Conservation (phyloP, 2,888 invertebrate species). For the Horisme vitalbata region DNA sequence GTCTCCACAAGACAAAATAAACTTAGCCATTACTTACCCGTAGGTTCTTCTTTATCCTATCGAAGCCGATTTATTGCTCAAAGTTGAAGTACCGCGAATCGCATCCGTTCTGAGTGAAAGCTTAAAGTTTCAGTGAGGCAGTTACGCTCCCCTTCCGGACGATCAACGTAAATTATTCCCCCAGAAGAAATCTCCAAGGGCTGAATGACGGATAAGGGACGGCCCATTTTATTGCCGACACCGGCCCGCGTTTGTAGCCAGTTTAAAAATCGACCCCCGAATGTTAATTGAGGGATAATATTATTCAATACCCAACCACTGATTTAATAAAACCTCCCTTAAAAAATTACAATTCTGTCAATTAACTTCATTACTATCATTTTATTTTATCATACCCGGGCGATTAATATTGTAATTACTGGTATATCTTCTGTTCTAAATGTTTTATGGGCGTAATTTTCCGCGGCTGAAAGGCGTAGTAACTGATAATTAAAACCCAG, state of each 20-base stretch:
- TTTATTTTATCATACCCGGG: conserved; percentile 13
- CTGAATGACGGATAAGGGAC: conserved; percentile 81
- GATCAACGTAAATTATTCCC: conserved; percentile 82
- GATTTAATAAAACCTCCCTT: conserved; percentile 60
- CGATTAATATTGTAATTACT: conserved; percentile 56
- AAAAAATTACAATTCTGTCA: conserved; percentile 35
- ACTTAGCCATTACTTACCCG: background rate
- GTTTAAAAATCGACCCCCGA: conserved; percentile 73
- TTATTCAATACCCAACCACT: conserved; percentile 68
- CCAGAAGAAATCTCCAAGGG: conserved; percentile 80
- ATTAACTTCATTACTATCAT: conserved; percentile 21
- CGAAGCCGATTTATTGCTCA: conserved; percentile 73
- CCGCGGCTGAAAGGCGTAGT: conserved; percentile 70
- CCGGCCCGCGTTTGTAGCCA: conserved; percentile 66
- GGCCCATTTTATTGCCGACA: conserved; percentile 77
- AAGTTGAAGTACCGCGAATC: conserved; percentile 76
- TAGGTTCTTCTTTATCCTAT: conserved; percentile 53
- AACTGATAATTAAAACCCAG: conserved; percentile 79
- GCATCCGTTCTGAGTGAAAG: conserved; percentile 76
- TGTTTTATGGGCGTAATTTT: conserved; percentile 75
- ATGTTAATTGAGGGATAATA: conserved; percentile 78
- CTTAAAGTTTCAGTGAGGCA: conserved; percentile 82
- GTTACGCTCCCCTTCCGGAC: conserved; percentile 78
- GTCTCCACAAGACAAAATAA: too few relatives aligned
- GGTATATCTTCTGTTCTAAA: conserved; percentile 62